A percentile compares a stretch with the other conserved stretches of the same genome.
Evolutionary conservation across 2,888 invertebrate genomes (phyloP).

Genomic region (Ptychoptera contaminata): DNA sequence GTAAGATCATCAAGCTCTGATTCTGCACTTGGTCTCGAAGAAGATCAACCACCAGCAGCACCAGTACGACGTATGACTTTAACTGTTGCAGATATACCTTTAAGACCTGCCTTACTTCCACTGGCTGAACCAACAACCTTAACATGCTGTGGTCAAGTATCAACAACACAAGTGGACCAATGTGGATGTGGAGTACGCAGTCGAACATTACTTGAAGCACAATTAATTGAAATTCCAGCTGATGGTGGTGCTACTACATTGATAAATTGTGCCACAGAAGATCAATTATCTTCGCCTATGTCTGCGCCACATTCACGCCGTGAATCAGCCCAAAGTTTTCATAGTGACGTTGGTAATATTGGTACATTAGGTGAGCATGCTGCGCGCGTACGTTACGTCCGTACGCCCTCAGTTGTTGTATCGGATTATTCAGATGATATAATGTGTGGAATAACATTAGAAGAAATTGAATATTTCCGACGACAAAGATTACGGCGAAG

Average conservation of each 20-base stretch:
- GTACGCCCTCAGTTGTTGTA: conserved; percentile 75
- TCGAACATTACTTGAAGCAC: conserved; percentile 40
- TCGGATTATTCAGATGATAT: conserved; percentile 72
- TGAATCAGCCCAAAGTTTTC: conserved; percentile 29
- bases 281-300: conserved; percentile 9
- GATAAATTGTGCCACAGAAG: conserved; percentile 14
- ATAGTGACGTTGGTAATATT: conserved; percentile 33
- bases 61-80: conserved; percentile 24
- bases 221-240: conserved; percentile 34
- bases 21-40: conserved; percentile 27
- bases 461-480: conserved; percentile 42
- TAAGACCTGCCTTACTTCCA: conserved; percentile 26
- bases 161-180: conserved; percentile 7
- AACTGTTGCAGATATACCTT: conserved; percentile 28
- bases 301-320: conserved; percentile 28
- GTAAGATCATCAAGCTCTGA: conserved; percentile 29
- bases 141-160: conserved; percentile 20
- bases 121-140: conserved; percentile 27
- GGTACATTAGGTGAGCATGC: conserved; percentile 24
- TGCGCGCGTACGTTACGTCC: conserved; percentile 43
- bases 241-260: conserved; percentile 25
- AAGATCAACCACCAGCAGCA: conserved; percentile 14
- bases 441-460: conserved; percentile 37
- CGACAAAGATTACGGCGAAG: conserved; percentile 29
- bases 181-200: conserved; percentile 12